Evolutionary conservation across 1,140 invertebrate species (phyloP), one percentile per base, ranked within the genome.

Genomic region (Hydropsyche tenuis): DNA sequence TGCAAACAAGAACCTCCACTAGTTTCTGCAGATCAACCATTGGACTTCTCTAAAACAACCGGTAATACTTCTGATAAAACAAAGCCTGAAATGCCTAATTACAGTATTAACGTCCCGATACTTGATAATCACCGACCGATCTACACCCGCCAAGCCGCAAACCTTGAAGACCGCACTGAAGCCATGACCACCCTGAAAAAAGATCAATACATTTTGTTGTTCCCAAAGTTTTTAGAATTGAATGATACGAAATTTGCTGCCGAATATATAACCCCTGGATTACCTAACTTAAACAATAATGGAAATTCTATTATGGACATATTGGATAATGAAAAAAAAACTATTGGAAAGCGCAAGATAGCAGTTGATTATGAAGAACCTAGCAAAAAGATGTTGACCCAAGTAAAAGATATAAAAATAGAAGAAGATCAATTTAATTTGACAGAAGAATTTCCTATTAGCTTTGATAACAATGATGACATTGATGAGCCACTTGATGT

Each of bases 1-100:
- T 3, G 14, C 12, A 11, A 20, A 14, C 11, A 11, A n/a, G 14
- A 65, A 18, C 42, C 27, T 1, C 42, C 12, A 25, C 14, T 20
- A 0, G 20, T 9, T 37, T 25, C 22, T 12, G 23, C 65, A 20
- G 43, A 68, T 6, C 23, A 70, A 22, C 68, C 68, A 5, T 14
- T 70, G n/a, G 68, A 70, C 25, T 70, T 56, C 27, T 37, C 68
- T 4, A 56, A 70, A 27, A 11, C 51, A 6, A 16, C 20, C 9
- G 12, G 20, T 4, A 45, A 22, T 4, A 65, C 9, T 0, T 11
- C 18, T 20, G 56, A 5, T 7, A 62, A 69, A 51, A 69, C 22
- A n/a, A n/a, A n/a, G n/a, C n/a, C n/a, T 20, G 43, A 14, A 1
- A 22, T 43, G 4, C 63, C 30, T 16, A 63, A 16, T 20, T 46